Evolutionary conservation across 2,888 invertebrate genomes (phyloP).

Genomic region (Unio pictorum): DNA sequence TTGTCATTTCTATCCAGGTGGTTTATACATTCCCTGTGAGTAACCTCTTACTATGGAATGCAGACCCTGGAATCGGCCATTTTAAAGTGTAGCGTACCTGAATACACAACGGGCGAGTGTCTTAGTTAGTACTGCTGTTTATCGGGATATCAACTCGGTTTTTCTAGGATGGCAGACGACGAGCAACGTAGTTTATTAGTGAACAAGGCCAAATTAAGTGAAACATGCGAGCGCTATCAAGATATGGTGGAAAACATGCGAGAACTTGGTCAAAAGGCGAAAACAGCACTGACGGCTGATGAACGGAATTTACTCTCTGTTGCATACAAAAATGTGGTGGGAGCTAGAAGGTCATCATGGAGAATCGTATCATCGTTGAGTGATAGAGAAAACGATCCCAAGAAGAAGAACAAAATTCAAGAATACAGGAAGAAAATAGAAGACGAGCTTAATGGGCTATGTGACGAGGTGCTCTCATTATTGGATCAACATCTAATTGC

Average conservation of each 20-base stretch:
- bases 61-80: too few species aligned
- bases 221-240: constrained; percentile 97
- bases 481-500: constrained; percentile 99
- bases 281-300: constrained; percentile 93
- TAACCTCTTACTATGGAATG: too few species aligned
- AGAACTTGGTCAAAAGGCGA: constrained; percentile 78
- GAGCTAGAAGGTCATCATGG: constrained; percentile 97
- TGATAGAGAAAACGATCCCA: background rate
- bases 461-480: constrained; percentile 97
- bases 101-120: too few species aligned
- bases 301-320: constrained; percentile 98
- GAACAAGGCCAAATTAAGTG: constrained; percentile 94
- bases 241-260: constrained; percentile 98
- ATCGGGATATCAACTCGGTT: too few species aligned
- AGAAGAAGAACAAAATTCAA: constrained; percentile 98
- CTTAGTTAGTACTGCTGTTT: too few species aligned
- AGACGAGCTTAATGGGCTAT: constrained; percentile 98
- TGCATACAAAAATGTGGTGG: constrained; percentile 99
- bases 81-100: too few species aligned
- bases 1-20: too few species aligned
- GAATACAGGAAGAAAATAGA: constrained; percentile 99
- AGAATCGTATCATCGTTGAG: constrained; percentile 77
- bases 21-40: too few species aligned
- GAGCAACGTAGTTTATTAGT: too few species aligned
- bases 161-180: too few species aligned